Evolutionary conservation across 2,797 vertebrate genomes (phyloP).

Genomic region (Catamblyrhynchus diadema): DNA sequence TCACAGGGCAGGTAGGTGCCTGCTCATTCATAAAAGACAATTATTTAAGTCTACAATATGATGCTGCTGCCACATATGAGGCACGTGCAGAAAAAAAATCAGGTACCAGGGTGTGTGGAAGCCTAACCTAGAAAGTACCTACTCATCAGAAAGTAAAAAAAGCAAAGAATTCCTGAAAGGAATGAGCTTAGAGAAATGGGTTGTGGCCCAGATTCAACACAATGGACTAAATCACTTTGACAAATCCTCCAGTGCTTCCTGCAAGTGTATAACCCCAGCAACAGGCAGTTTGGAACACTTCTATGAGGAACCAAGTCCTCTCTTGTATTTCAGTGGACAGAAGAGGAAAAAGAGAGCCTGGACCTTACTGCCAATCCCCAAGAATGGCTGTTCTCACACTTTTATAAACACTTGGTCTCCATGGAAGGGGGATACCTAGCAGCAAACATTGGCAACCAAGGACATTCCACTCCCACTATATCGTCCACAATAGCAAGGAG

Average conservation of each 20-base stretch:
- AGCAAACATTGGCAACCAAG: slow-evolving; percentile 69
- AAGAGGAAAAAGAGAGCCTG: slow-evolving; percentile 57
- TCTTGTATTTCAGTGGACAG: slow-evolving; percentile 38
- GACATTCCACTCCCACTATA: slow-evolving; percentile 45
- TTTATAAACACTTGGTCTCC: slow-evolving; percentile 72
- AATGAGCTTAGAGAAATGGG: neutral
- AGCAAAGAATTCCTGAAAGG: slow-evolving; percentile 46
- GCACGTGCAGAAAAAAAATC: neutral
- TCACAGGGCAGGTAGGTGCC: neutral
- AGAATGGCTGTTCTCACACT: slow-evolving; percentile 67
- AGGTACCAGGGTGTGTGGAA: neutral
- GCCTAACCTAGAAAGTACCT: slow-evolving; percentile 18
- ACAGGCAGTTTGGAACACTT: slow-evolving; percentile 63
- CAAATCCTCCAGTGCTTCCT: slow-evolving; percentile 18
- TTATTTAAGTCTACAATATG: neutral
- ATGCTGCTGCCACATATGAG: neutral
- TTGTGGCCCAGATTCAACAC: slow-evolving; percentile 25
- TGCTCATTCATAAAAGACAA: neutral
- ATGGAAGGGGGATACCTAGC: slow-evolving; percentile 72
- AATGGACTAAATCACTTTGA: slow-evolving; percentile 19
- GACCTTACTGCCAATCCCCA: slow-evolving; percentile 40
- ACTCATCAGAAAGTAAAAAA: neutral
- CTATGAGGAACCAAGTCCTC: slow-evolving; percentile 50
- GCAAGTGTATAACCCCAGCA: neutral
- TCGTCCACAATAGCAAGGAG: neutral